These are phyloP conservation scores for Cenopis cana DNA, from an alignment of 2,888 invertebrate genomes.

Conservation along the genomic window DNA sequence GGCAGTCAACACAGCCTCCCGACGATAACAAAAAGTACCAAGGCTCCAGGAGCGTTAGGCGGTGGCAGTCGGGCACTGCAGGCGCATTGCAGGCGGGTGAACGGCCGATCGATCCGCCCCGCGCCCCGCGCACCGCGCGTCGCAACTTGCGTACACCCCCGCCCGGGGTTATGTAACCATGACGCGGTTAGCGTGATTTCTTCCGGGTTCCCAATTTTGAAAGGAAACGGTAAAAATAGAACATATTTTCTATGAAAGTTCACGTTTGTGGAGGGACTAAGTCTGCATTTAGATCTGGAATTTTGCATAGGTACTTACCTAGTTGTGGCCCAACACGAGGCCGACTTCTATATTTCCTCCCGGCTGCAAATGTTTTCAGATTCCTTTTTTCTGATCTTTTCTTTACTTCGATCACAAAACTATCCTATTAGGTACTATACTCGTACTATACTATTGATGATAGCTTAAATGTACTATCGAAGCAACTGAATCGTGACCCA, in stretches of 20 bases:
- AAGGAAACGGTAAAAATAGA: background rate
- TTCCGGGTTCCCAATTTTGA: conserved; percentile 57
- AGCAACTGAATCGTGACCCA: no score
- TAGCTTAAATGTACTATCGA: no score
- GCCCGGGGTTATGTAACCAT: conserved; percentile 72
- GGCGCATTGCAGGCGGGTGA: conserved; percentile 84
- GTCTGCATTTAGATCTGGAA: background rate
- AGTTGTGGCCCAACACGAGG: background rate
- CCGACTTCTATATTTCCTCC: background rate
- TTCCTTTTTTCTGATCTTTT: background rate
- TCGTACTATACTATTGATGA: no score
- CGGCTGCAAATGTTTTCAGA: background rate
- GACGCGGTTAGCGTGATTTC: conserved; percentile 72
- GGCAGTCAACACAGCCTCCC: conserved; percentile 51
- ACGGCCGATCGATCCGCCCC: conserved; percentile 79
- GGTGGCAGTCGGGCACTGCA: conserved; percentile 48
- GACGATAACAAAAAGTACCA: conserved; percentile 62
- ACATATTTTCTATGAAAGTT: background rate
- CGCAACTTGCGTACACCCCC: conserved; percentile 43
- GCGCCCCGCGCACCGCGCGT: conserved; percentile 47
- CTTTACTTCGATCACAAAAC: no score
- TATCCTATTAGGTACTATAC: no score
- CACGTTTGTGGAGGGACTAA: background rate
- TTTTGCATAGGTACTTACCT: background rate
- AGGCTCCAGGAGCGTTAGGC: conserved; percentile 63